Evolutionary conservation across 2,797 vertebrate genomes (phyloP), one percentile per base, ranked within the genome.

Genomic region (Brachyalestes nurse): DNA sequence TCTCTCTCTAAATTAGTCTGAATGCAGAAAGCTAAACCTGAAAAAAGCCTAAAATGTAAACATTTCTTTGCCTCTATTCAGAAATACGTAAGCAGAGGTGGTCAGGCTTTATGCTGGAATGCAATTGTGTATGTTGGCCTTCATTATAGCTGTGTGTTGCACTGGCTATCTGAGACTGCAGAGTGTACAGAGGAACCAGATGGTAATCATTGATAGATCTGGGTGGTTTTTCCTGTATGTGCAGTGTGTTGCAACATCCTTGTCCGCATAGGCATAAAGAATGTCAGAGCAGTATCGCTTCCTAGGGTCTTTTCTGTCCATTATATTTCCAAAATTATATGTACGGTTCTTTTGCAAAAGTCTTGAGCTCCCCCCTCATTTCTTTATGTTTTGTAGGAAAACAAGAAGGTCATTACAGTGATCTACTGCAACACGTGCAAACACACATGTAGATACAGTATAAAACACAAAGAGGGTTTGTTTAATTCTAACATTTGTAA

Each of bases 181-280:
- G 71, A 58, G 28, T 34, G 34, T 45, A 13, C 57, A 14, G 17
- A 42, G 60, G 13, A 70, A 77, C 53, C 80, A 82, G 75, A 73
- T 77, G 80, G 75, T 77, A 73, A 82, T 77, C 74, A 49, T 17
- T 77, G 75, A 77, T 69, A 78, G 80, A 78, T 82, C 69, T 72
- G 79, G 60, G 69, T 49, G 60, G 67, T 57, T 77, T 81, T 75
- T 82, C 80, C 80, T 77, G 64, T 71, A 45, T 34, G 69, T 72
- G 49, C 71, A 77, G 14, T 55, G 67, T 72, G 80, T 72, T 42
- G 60, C 38, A 19, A 49, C 49, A 57, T 81, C 49, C 67, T 38
- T 53, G 65, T 72, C 55, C 57, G 66, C 60, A 82, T 64, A 55
- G 25, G 58, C 7, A 40, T 40, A 58, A n/a, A 58, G 71, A 73